phyloP scores from a whole-genome alignment of 2,797 vertebrate species.

The Bovichtus diacanthus region DNA sequence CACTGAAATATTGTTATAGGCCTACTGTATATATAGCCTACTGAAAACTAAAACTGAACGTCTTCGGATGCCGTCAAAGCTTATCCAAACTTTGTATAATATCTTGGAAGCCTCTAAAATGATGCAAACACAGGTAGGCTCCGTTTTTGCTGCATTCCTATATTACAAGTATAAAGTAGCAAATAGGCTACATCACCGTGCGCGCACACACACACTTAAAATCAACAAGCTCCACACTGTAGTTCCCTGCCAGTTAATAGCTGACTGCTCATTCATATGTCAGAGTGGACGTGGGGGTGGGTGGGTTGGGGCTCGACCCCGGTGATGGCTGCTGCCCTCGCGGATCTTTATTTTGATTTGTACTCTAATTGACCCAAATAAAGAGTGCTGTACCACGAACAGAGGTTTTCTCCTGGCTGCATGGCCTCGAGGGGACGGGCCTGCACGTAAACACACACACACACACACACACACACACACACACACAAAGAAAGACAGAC shows the following conservation, averaged over 20 bases:
- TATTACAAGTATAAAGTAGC: background rate
- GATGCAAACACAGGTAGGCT: background rate
- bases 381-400: constrained; percentile 73
- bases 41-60: background rate
- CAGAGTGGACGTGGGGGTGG: constrained; percentile 1
- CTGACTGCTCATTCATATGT: constrained; percentile 25
- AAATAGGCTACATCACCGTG: background rate
- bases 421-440: constrained; percentile 77
- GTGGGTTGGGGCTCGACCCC: constrained; percentile 22
- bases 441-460: constrained; percentile 38
- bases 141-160: background rate
- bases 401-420: constrained; percentile 69
- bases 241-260: constrained; percentile 23
- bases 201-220: background rate
- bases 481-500: background rate
- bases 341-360: constrained; percentile 84
- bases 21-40: background rate
- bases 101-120: background rate
- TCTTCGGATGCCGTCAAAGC: background rate
- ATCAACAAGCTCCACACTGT: constrained; percentile 32
- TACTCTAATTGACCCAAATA: constrained; percentile 92
- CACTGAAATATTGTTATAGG: background rate
- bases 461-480: constrained; percentile 3
- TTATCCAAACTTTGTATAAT: background rate
- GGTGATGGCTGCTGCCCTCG: constrained; percentile 27